These are phyloP conservation scores for Nerophis lumbriciformis DNA, from an alignment of 2,113 vertebrate species.

Conservation along the genomic window DNA sequence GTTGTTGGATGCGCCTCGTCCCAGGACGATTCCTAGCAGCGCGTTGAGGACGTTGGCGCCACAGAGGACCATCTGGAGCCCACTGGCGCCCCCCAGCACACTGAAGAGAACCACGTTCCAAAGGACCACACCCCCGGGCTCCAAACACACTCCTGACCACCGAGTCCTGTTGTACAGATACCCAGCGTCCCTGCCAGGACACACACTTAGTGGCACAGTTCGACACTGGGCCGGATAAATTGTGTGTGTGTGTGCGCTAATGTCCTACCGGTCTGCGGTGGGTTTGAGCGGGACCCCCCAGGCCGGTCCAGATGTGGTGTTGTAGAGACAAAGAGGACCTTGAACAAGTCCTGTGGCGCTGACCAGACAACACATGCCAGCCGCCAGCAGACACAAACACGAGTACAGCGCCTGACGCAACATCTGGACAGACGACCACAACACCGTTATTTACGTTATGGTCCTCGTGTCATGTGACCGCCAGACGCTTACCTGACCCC, in stretches of 20 bases:
- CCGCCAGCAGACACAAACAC: conserved; percentile 38
- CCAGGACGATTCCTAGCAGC: conserved; percentile 58
- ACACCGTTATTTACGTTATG: background rate
- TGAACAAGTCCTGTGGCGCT: conserved; percentile 45
- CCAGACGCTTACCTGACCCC: conserved; percentile 54
- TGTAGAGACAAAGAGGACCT: conserved; percentile 69
- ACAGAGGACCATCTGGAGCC: conserved; percentile 61
- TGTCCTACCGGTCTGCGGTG: conserved; percentile 34
- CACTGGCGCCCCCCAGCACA: conserved; percentile 52
- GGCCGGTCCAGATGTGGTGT: conserved; percentile 32
- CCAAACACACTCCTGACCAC: conserved; percentile 60
- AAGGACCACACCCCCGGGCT: conserved; percentile 56
- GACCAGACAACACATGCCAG: conserved; percentile 50
- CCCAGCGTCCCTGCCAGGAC: conserved; percentile 24
- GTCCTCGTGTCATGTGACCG: background rate
- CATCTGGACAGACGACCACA: conserved; percentile 54
- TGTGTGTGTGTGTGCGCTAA: background rate
- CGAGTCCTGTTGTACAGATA: conserved; percentile 59
- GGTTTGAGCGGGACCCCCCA: conserved; percentile 64
- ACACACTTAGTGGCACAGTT: background rate
- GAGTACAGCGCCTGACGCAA: conserved; percentile 52
- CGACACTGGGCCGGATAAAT: background rate
- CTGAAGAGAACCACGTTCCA: conserved; percentile 72
- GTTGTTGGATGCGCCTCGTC: conserved; percentile 44
- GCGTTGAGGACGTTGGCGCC: conserved; percentile 55